These are phyloP conservation scores for Panzeria rudis DNA, from an alignment of 2,888 invertebrate species.

Conservation along the genomic window DNA sequence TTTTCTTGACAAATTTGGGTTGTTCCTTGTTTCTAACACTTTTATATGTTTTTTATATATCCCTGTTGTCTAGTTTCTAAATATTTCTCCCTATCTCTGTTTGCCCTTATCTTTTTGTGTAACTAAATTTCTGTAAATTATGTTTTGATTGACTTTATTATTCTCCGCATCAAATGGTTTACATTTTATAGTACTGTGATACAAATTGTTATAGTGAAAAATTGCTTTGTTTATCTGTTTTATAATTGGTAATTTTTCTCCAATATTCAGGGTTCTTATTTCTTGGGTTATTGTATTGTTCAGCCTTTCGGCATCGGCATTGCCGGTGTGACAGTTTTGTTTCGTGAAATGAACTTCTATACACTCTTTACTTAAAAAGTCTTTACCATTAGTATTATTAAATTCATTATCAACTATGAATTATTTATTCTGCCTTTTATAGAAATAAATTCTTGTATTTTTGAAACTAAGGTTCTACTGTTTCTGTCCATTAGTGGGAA, in stretches of 20 bases:
- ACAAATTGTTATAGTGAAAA: no score
- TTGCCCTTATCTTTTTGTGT: no score
- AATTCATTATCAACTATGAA: slow-evolving; percentile 11
- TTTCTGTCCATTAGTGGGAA: slow-evolving; percentile 23
- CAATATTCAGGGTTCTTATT: no score
- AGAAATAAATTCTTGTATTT: slow-evolving; percentile 4
- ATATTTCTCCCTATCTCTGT: no score
- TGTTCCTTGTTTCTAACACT: slow-evolving; percentile 55
- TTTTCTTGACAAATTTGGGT: slow-evolving; percentile 60
- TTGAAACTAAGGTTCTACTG: slow-evolving; percentile 12
- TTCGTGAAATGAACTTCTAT: background rate
- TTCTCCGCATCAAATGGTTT: no score
- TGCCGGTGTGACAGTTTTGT: no score
- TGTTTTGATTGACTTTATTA: background rate
- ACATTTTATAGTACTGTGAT: slow-evolving; percentile 11
- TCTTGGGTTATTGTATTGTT: no score
- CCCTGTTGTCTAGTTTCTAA: background rate
- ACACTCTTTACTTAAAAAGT: slow-evolving; percentile 3
- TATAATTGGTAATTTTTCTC: no score
- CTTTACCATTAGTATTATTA: slow-evolving; percentile 18
- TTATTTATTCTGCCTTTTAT: slow-evolving; percentile 9
- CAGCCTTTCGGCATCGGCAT: no score
- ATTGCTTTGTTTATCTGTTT: no score
- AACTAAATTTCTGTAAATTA: no score
- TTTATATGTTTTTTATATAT: slow-evolving; percentile 50